These are phyloP conservation scores for Dynastes hyllus DNA, from an alignment of 2,888 invertebrate species.

Conservation along the genomic window DNA sequence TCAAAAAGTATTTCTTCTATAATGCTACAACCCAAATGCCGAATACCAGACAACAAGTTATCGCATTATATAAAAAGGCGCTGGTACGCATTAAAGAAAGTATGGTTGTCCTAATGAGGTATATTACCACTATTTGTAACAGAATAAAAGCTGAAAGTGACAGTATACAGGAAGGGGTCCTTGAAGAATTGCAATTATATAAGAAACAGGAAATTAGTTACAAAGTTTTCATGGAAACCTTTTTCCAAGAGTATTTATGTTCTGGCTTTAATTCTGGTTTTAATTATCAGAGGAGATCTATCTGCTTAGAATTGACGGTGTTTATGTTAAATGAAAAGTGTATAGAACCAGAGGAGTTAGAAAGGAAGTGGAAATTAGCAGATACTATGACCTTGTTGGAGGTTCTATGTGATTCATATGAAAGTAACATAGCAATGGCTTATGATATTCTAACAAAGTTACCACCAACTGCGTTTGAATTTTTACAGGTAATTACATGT, in stretches of 20 bases:
- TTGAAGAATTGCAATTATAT: slow-evolving; percentile 25
- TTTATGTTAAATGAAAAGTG: slow-evolving; percentile 63
- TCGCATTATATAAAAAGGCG: slow-evolving; percentile 84
- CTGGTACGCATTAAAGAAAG: slow-evolving; percentile 73
- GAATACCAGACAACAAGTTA: slow-evolving; percentile 79
- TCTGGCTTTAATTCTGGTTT: slow-evolving; percentile 62
- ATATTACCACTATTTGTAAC: slow-evolving; percentile 48
- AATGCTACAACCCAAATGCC: slow-evolving; percentile 83
- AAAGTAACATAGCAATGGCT: slow-evolving; percentile 82
- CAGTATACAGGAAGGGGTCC: slow-evolving; percentile 24
- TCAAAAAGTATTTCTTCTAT: slow-evolving; percentile 77
- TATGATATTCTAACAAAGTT: slow-evolving; percentile 41
- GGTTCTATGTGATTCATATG: slow-evolving; percentile 79
- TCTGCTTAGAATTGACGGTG: slow-evolving; percentile 64
- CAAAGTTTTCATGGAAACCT: slow-evolving; percentile 56
- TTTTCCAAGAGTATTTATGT: slow-evolving; percentile 54
- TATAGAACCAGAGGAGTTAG: slow-evolving; percentile 68
- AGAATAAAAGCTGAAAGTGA: slow-evolving; percentile 52
- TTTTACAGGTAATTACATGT: slow-evolving; percentile 36
- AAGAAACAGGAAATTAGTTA: slow-evolving; percentile 55
- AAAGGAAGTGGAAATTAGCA: slow-evolving; percentile 72
- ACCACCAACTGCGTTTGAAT: slow-evolving; percentile 26
- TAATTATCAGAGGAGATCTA: slow-evolving; percentile 63
- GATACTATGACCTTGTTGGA: slow-evolving; percentile 59
- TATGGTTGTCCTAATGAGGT: slow-evolving; percentile 61